phyloP scores from a whole-genome alignment of 2,113 vertebrate species.

The Castor canadensis region DNA sequence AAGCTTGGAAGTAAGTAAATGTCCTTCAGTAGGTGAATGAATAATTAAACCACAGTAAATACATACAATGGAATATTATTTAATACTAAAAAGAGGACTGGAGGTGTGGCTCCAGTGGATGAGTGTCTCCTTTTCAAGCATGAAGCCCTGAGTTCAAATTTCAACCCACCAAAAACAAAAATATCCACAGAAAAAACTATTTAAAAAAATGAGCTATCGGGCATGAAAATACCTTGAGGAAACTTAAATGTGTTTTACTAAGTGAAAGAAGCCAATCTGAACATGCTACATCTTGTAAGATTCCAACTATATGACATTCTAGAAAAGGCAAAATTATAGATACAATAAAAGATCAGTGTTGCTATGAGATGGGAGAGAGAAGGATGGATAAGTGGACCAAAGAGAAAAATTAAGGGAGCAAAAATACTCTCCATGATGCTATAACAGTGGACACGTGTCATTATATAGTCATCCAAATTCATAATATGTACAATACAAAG shows the following conservation, averaged over 20 bases:
- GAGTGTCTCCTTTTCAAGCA: no score
- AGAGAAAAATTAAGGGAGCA: background rate
- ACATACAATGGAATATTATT: background rate
- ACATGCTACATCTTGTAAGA: background rate
- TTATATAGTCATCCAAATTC: background rate
- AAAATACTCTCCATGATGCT: background rate
- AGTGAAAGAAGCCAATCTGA: background rate
- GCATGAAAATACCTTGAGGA: background rate
- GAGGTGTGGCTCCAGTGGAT: no score
- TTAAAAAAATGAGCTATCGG: background rate
- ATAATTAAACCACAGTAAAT: background rate
- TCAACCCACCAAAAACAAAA: no score
- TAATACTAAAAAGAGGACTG: background rate
- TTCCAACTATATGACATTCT: background rate
- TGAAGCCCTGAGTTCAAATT: no score
- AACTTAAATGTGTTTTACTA: background rate
- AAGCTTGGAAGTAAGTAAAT: background rate
- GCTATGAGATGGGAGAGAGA: background rate
- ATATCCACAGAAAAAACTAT: no score
- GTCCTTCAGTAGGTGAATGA: background rate
- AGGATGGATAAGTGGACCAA: background rate
- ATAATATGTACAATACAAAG: background rate
- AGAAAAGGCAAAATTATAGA: background rate
- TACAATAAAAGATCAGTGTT: background rate
- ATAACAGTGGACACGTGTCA: background rate